Conservation (phyloP, 2,113 vertebrate genomes). For the Ahaetulla prasina region DNA sequence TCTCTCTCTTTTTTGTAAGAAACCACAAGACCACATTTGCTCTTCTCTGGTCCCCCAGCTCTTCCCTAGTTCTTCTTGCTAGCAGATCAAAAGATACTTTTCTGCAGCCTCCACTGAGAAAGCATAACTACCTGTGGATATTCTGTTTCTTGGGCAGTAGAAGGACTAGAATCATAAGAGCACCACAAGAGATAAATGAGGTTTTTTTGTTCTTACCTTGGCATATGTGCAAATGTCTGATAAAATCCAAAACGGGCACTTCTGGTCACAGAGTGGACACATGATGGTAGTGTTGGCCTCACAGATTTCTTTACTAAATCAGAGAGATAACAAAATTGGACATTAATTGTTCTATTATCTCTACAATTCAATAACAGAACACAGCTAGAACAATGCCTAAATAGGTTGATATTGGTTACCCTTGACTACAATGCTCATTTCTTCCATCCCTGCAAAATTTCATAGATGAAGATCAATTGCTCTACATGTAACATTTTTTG, state of each 20-base stretch:
- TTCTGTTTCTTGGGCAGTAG: not conserved
- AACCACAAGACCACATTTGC: not conserved
- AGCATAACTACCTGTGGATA: not conserved
- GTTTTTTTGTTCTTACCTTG: conserved; percentile 68
- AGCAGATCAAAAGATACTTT: not conserved
- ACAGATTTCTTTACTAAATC: conserved; percentile 85
- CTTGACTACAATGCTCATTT: not conserved
- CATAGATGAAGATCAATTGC: not conserved
- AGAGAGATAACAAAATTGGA: conserved; percentile 1
- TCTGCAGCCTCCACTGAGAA: not conserved
- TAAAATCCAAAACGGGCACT: conserved; percentile 73
- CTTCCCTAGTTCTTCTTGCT: not conserved
- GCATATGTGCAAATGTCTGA: conserved; percentile 85
- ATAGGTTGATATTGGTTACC: not conserved
- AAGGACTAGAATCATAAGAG: fast-evolving
- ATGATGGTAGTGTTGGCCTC: conserved; percentile 72
- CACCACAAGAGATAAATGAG: not conserved
- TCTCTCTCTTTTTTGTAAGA: not conserved
- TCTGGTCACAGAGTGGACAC: conserved; percentile 86
- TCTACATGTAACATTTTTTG: not conserved
- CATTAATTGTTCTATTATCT: not conserved
- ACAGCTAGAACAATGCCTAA: not conserved
- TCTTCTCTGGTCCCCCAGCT: not conserved
- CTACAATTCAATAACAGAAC: not conserved
- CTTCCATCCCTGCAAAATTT: not conserved